Percentiles rank a stretch among this genome's conserved stretches.
These are phyloP conservation scores for Scortum barcoo DNA, from an alignment of 2,113 vertebrate species.

Conservation along the genomic window DNA sequence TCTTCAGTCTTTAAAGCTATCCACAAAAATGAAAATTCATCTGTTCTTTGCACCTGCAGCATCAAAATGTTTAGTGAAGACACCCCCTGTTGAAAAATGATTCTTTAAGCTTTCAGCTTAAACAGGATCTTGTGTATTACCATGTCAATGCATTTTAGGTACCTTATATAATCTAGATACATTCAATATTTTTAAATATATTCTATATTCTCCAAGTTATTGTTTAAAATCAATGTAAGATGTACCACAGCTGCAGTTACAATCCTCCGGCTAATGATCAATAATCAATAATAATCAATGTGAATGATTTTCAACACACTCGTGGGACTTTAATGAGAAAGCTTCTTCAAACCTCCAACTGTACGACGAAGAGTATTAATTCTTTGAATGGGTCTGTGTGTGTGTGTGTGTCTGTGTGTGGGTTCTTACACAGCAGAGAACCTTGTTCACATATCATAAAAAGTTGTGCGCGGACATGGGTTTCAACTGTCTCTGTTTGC, in stretches of 20 bases:
- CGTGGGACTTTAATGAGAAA: constrained; percentile 51
- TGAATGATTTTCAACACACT: constrained; percentile 29
- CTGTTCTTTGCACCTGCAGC: not conserved
- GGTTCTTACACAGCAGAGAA: not conserved
- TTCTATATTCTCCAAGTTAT: not conserved
- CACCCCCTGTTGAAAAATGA: not conserved
- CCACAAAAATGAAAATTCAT: not conserved
- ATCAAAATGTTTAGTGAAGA: too few species aligned
- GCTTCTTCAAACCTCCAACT: constrained; percentile 30
- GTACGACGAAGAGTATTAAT: constrained; percentile 24
- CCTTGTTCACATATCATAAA: constrained; percentile 36
- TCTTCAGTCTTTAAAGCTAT: not conserved
- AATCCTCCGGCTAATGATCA: constrained; percentile 11
- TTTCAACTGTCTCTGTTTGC: constrained; percentile 51
- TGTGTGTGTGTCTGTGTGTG: not conserved
- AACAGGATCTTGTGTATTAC: not conserved
- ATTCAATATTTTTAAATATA: too few species aligned
- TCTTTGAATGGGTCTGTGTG: constrained; percentile 4
- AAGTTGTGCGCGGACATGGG: constrained; percentile 42
- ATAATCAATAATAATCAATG: too few species aligned
- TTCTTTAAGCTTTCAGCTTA: not conserved
- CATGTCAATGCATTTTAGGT: not conserved
- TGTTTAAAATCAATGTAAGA: not conserved
- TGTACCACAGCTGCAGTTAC: not conserved
- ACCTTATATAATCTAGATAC: too few species aligned